Conservation (phyloP, 1,140 invertebrate genomes). For the Hylaeus volcanicus region DNA sequence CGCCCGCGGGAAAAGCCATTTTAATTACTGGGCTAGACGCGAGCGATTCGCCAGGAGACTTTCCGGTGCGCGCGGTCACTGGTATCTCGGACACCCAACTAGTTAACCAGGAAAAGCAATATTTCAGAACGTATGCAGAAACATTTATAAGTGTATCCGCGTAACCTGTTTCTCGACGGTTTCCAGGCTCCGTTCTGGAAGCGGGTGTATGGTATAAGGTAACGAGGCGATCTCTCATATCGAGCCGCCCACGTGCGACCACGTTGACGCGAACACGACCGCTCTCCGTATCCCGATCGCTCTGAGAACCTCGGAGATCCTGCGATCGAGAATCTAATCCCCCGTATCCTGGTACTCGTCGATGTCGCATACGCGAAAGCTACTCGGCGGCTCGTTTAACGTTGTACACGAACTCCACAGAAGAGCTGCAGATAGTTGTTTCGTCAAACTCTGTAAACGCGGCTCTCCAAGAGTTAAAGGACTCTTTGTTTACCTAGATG, state of each 20-base stretch:
- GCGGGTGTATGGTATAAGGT: conserved; percentile 41
- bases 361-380: no score
- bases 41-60: conserved; percentile 20
- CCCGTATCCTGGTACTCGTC: no score
- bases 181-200: conserved; percentile 42
- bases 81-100: conserved; percentile 41
- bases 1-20: conserved; percentile 43
- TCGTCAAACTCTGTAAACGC: no score
- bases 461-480: no score
- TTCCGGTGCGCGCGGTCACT: conserved; percentile 7
- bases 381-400: no score
- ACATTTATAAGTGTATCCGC: conserved; percentile 43
- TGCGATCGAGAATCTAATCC: conserved; percentile 8
- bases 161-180: conserved; percentile 50
- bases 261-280: conserved; percentile 55
- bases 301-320: conserved; percentile 16
- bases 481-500: no score
- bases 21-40: conserved; percentile 36
- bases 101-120: conserved; percentile 38
- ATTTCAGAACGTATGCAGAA: conserved; percentile 37
- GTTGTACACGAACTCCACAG: no score
- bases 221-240: conserved; percentile 63
- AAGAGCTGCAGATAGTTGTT: no score
- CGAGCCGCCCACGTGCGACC: conserved; percentile 52
- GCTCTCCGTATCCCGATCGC: conserved; percentile 35